Evolutionary conservation across 2,888 invertebrate species (phyloP), one percentile per base, ranked within the genome.

Genomic region (Notodonta dromedarius): DNA sequence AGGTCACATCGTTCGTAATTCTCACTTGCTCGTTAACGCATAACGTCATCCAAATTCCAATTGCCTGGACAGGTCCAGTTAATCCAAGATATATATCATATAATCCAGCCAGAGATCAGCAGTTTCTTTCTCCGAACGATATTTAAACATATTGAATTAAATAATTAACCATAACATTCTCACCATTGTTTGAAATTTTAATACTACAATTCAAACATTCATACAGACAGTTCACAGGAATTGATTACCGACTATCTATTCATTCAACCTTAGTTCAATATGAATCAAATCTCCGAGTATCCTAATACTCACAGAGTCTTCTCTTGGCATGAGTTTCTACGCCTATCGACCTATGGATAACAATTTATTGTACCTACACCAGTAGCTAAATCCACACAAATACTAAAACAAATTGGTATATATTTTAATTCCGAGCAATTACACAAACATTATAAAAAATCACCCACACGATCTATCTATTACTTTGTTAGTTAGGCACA

Each of bases 101-200:
- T 58, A 63, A 55, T 58, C 54, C 56, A 60, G 57, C 44, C 53
- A 59, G 53, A 57, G 56, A 61, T 59, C 66, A 63, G 57, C 60
- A 61, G 70, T 68, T 65, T 70, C 68, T 65, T 53, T 67, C 65
- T 64, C 58, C 72, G 61, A 46, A 14, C 40, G 58, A 56, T 58
- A 44, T 58, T 65, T 54, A 75, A 69, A 74, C 78, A 78, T 67
- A 68, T 71, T 70, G 59, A 74, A 72, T 76, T 74, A 73, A 76
- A 72, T 74, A 68, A 69, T 69, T 56, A 69, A 66, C 59, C 71
- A 76, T 73, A 81, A 79, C 78, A 77, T 76, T 81, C 79, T 62
- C 82, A 81, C 74, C 74, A 79, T 79, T 82, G 80, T 81, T 70
- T 71, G 40, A 64, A 67, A 67, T 63, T 69, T 71, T 63, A 71